phyloP scores from a whole-genome alignment of 2,797 vertebrate genomes.

The Anguilla marmorata region DNA sequence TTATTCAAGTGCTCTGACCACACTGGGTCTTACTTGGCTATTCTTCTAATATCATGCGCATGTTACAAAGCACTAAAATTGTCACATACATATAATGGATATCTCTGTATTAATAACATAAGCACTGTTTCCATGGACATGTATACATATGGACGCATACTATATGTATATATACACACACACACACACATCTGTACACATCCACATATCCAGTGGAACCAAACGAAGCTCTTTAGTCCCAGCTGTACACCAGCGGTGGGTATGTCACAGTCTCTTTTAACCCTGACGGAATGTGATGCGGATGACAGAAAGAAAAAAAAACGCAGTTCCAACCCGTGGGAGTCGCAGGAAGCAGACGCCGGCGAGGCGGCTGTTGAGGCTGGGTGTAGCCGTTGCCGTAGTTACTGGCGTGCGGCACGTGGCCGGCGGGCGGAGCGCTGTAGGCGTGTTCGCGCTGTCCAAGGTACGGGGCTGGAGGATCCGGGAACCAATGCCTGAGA shows the following conservation, averaged over 20 bases:
- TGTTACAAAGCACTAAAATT: no score
- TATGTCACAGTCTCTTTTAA: background rate
- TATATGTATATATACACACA: no score
- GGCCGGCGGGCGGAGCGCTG: conserved; percentile 44
- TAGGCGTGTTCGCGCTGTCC: conserved; percentile 53
- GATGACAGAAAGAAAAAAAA: background rate
- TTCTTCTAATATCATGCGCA: background rate
- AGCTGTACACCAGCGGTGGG: background rate
- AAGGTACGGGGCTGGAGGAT: conserved; percentile 51
- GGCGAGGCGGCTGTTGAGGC: conserved; percentile 56
- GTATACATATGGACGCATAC: no score
- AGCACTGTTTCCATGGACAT: no score
- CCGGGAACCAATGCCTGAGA: conserved; percentile 48
- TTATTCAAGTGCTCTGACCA: background rate
- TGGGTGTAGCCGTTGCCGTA: conserved; percentile 37
- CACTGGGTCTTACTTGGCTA: background rate
- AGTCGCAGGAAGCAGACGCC: conserved; percentile 85
- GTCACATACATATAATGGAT: no score
- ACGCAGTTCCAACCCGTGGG: conserved; percentile 73
- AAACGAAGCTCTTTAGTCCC: background rate
- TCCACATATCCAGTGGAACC: background rate
- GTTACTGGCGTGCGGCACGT: conserved; percentile 6
- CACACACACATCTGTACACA: no score
- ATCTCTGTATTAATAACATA: no score
- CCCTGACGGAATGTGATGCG: background rate